Evolutionary conservation across 1,140 invertebrate species (phyloP), one percentile per base, ranked within the genome.

Genomic region (Trichogramma pretiosum): DNA sequence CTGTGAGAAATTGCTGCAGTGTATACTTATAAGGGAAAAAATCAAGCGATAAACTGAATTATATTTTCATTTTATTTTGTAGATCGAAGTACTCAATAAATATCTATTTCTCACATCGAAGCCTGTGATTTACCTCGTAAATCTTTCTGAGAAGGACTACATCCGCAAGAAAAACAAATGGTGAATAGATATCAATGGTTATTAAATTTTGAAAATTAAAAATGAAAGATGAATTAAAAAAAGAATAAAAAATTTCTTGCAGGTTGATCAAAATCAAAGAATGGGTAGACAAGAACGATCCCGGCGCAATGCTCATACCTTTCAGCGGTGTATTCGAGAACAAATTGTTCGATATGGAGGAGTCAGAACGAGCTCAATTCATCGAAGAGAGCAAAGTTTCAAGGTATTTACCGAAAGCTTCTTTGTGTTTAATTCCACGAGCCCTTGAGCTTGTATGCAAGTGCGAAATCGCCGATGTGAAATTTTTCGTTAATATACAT

Each of bases 81-180:
- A 97, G 93, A 96, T 98, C 72, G 95, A 99, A 73, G 74, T 93
- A 17, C 74, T 99, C 30, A 99, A 99, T 67, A 94, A 93, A 71
- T 87, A 98, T 70, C 73, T 98, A 45, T 95, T 99, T 63, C 73
- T 99, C 17, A 99, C 96, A n/a, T 89, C 94, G 0, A 99, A 99
- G 68, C 97, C 97, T 5, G 87, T 92, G 35, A 87, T 99, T 60
- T 99, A 99, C 70, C 74, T 99, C 42, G 86, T 99, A 0, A 99
- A 99, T 74, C 75, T 99, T 32, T 92, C 94, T 0, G 94, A 98
- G 68, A 96, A 94, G 68, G 96, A 99, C 73, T 99, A 94, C 67
- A 95, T 96, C 59, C 83, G 93, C 56, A 98, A 98, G 75, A 99
- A 98, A 74, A 98, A 98, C 67, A 98, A 98, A 78, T 97, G 93